A percentile compares a stretch with the other conserved stretches of the same genome.
These are phyloP conservation scores for Gephyroberyx darwinii DNA, from an alignment of 2,797 vertebrate genomes.

Conservation along the genomic window DNA sequence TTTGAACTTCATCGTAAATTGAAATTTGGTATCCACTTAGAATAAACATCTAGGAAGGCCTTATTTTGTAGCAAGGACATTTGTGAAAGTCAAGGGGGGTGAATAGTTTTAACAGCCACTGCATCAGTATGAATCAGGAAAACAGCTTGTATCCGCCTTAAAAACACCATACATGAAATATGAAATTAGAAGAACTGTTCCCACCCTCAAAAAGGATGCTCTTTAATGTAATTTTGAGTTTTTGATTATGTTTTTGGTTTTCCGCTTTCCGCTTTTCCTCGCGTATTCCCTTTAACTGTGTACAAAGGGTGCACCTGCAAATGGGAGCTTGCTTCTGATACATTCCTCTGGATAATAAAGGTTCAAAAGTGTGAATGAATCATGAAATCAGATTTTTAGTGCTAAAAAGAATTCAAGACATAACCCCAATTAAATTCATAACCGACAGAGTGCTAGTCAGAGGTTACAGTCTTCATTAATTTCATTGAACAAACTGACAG, in stretches of 20 bases:
- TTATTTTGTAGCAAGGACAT: neutral
- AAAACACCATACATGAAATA: too few species aligned
- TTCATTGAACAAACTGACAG: slow-evolving; percentile 44
- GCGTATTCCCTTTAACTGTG: neutral
- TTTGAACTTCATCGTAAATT: neutral
- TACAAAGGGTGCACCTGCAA: slow-evolving; percentile 33
- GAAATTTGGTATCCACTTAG: slow-evolving; percentile 3
- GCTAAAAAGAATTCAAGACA: slow-evolving; percentile 42
- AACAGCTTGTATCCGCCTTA: too few species aligned
- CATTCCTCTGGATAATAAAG: slow-evolving; percentile 20
- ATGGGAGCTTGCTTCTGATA: neutral
- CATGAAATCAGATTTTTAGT: neutral
- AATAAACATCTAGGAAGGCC: neutral
- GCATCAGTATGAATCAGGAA: too few species aligned
- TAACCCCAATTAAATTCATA: slow-evolving; percentile 18
- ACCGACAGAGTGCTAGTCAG: slow-evolving; percentile 13
- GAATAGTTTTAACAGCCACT: too few species aligned
- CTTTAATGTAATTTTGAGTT: too few species aligned
- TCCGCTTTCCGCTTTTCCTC: neutral
- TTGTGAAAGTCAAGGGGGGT: too few species aligned
- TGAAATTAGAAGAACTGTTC: too few species aligned
- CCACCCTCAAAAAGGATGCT: too few species aligned
- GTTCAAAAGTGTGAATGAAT: slow-evolving; percentile 33
- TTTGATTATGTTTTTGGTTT: neutral
- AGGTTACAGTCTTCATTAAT: slow-evolving; percentile 29